Base-by-base conservation (phyloP, 1,140 invertebrate species). In the Arctopsyche grandis region DNA sequence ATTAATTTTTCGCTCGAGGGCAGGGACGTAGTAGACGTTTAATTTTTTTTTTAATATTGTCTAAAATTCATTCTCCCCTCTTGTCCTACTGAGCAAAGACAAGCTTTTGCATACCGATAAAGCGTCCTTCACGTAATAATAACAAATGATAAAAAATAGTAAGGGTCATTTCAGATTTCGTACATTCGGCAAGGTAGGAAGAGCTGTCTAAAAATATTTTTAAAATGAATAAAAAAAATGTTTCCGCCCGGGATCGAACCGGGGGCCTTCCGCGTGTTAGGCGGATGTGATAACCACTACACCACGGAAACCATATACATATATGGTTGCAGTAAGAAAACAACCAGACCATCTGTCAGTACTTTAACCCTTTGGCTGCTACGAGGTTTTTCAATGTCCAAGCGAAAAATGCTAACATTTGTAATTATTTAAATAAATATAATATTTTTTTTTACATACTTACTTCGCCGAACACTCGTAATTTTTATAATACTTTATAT, bases 161-260 rank as follows among this genome's bases (percentile, higher is more conserved):
- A 9, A 60, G 56, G 56, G 56, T 60, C 56, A 60, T 21, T 60
- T 14, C 56, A 21, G 9, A 19, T 19, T 9, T 21, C 7, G 26
- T 69, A 14, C 29, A 1, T 69, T 69, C 29, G 10, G 7, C 29
- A 38, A 1, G 29, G 29, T 4, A 38, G 7, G 29, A 38, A 7
- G 7, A 7, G 7, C 1, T 38, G 29, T 7, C 29, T 1, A 38
- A 38, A 38, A 7, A 38, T 38, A 38, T 4, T 38, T 38, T 7
- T 7, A 38, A 38, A 38, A 38, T 4, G 7, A 38, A 26, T 44
- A 69, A 75, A 79, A 77, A 69, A 77, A 79, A 77, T 82, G 81
- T 82, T 82, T 82, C 81, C 81, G 81, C 81, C 81, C 81, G 81
- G 81, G 81, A 82, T 82, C 81, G 81, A 82, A 82, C 81, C 81